A percentile compares a stretch with the other conserved stretches of the same genome.
Evolutionary conservation across 2,113 vertebrate species (phyloP).

Genomic region (Crotalus horridus): DNA sequence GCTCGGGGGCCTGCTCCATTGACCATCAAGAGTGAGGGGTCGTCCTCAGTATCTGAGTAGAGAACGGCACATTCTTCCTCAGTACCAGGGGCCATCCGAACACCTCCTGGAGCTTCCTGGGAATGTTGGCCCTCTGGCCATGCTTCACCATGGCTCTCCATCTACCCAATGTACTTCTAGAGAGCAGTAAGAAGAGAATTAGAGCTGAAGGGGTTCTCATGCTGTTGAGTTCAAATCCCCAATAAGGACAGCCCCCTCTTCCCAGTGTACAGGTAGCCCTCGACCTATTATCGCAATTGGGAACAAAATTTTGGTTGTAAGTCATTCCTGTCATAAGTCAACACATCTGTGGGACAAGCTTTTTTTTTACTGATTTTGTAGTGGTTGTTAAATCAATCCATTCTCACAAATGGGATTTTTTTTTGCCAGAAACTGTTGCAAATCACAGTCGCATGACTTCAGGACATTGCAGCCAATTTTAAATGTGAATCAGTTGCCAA

Average conservation of each 20-base stretch:
- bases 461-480: neutral
- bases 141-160: conserved; percentile 7
- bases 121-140: conserved; percentile 13
- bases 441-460: neutral
- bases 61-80: neutral
- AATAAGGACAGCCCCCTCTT: too few species aligned
- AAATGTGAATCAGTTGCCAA: neutral
- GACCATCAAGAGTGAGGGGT: neutral
- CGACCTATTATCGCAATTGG: neutral
- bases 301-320: neutral
- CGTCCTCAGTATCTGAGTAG: neutral
- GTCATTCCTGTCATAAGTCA: neutral
- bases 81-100: neutral
- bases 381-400: neutral
- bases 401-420: neutral
- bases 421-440: neutral
- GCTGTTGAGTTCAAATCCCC: neutral
- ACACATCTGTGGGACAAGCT: neutral
- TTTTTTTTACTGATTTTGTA: neutral
- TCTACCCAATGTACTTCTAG: conserved; percentile 36
- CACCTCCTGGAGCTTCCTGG: neutral
- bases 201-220: neutral
- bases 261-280: neutral
- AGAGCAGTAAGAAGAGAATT: conserved; percentile 6
- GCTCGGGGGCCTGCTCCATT: conserved; percentile 39